Conservation (phyloP, 2,888 invertebrate genomes). For the Spatulosminthurus flaviceps region DNA sequence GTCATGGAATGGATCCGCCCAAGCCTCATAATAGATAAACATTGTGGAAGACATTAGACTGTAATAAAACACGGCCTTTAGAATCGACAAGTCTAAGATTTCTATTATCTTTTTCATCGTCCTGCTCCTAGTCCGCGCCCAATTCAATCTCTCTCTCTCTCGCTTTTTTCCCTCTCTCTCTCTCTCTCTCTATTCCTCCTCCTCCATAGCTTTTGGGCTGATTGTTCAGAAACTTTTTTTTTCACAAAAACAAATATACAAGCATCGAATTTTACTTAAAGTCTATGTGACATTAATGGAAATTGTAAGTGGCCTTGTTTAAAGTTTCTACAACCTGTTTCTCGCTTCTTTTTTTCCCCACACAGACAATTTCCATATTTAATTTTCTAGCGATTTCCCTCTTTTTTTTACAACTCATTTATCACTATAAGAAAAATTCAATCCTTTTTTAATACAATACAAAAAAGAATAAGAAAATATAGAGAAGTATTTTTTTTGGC, state of each 20-base stretch:
- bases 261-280: constrained; percentile 7
- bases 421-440: too few relatives aligned
- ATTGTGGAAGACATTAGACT: constrained; percentile 53
- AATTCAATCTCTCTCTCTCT: constrained; percentile 39
- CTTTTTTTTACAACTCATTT: too few relatives aligned
- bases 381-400: too few relatives aligned
- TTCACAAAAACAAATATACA: neutral
- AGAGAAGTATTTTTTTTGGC: too few relatives aligned
- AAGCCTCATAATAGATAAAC: constrained; percentile 54
- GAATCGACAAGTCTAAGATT: constrained; percentile 54
- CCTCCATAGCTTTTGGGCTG: too few relatives aligned
- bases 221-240: too few relatives aligned
- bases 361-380: constrained; percentile 12
- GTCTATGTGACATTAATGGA: neutral
- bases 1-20: constrained; percentile 52
- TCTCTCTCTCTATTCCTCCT: too few relatives aligned
- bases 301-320: constrained; percentile 1
- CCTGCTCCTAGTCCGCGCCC: constrained; percentile 42
- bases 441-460: too few relatives aligned
- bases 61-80: constrained; percentile 53
- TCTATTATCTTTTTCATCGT: constrained; percentile 51
- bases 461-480: too few relatives aligned
- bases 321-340: neutral
- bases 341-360: neutral
- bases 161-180: constrained; percentile 39